Evolutionary conservation across 2,888 invertebrate genomes (phyloP).

Genomic region (Bhutanitis thaidina): DNA sequence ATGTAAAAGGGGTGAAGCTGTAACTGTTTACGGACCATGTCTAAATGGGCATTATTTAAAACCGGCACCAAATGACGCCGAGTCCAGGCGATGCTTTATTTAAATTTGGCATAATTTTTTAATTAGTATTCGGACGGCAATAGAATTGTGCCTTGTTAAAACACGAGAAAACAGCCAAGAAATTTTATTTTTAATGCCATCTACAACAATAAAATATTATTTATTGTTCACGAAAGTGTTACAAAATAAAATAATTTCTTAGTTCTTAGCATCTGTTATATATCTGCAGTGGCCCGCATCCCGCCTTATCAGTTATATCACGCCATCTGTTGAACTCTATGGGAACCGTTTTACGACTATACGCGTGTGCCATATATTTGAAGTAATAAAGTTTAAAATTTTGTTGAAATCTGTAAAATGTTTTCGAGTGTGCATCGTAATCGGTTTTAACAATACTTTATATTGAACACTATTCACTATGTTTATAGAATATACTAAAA

Average conservation of each 20-base stretch:
- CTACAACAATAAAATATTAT: no score
- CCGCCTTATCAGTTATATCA: conserved; percentile 34
- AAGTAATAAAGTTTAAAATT: conserved; percentile 1
- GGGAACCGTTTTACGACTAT: conserved; percentile 27
- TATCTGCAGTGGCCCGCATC: conserved; percentile 31
- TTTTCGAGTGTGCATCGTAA: not conserved
- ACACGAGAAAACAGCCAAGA: no score
- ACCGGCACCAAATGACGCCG: conserved; percentile 28
- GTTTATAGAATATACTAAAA: no score
- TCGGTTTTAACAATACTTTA: no score
- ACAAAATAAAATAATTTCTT: not conserved
- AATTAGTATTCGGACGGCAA: conserved; percentile 7
- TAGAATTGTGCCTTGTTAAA: not conserved
- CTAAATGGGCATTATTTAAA: conserved; percentile 22
- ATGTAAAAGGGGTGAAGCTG: conserved; percentile 20
- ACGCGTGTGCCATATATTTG: conserved; percentile 20
- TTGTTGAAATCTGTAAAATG: not conserved
- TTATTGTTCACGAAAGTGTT: no score
- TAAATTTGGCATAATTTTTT: conserved; percentile 9
- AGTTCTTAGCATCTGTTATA: conserved; percentile 22
- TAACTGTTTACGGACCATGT: conserved; percentile 19
- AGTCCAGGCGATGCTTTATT: conserved; percentile 29
- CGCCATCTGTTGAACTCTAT: conserved; percentile 37
- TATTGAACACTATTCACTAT: no score
- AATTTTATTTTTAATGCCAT: no score